Evolutionary conservation across 2,888 invertebrate genomes (phyloP).

Genomic region (Athripsodes cinereus): DNA sequence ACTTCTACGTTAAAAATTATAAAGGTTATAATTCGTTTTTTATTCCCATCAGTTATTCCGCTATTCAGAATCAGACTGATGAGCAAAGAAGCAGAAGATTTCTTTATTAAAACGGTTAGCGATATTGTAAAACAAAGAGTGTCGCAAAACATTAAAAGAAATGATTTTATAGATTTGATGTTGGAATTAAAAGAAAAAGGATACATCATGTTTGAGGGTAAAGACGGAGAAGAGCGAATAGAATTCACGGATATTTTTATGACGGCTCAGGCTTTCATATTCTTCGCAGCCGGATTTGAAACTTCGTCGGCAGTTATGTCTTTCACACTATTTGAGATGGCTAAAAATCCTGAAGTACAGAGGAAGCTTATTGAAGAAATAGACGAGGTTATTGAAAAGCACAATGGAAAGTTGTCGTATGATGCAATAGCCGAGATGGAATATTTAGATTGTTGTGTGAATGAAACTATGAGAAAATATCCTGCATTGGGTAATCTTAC

Average conservation of each 20-base stretch:
- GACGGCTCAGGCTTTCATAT: constrained; percentile 40
- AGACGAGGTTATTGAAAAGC: constrained; percentile 32
- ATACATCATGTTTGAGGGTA: constrained; percentile 3
- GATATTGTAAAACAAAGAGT: constrained; percentile 20
- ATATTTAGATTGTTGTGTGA: constrained; percentile 38
- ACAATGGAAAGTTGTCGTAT: constrained; percentile 36
- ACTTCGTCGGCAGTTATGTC: constrained; percentile 40
- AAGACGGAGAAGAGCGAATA: constrained; percentile 19
- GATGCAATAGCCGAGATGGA: constrained; percentile 37
- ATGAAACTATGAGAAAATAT: constrained; percentile 43
- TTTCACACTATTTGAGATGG: constrained; percentile 37
- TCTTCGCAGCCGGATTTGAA: constrained; percentile 43
- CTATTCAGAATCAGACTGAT: constrained; percentile 29
- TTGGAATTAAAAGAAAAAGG: constrained; percentile 19
- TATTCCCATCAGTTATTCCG: not conserved
- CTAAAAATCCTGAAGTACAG: constrained; percentile 38
- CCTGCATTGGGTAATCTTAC: constrained; percentile 40
- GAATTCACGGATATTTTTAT: constrained; percentile 35
- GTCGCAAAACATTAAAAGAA: constrained; percentile 8
- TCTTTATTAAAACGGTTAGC: constrained; percentile 23
- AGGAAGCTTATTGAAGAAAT: constrained; percentile 34
- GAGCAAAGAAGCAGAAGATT: constrained; percentile 19
- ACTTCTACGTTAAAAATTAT: not conserved
- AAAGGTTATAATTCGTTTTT: constrained; percentile 7
- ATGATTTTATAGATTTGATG: constrained; percentile 23